Percentiles rank a stretch among this genome's conserved stretches.
phyloP scores from a whole-genome alignment of 2,113 vertebrate species.

The Proteles cristata region DNA sequence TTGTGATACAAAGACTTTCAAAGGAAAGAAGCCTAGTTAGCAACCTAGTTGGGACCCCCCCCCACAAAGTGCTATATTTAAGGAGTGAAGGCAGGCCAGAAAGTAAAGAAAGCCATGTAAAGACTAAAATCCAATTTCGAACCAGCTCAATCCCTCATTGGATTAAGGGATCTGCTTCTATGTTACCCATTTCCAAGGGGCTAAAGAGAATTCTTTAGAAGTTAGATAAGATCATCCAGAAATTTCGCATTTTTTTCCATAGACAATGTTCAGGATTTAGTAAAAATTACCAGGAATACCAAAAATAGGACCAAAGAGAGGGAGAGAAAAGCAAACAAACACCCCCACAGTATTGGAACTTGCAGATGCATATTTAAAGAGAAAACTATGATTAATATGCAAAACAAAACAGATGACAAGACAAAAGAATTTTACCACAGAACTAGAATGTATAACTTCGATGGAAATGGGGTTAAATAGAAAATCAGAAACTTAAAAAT shows the following conservation, averaged over 20 bases:
- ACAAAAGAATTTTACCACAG: background rate
- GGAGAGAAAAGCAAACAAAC: background rate
- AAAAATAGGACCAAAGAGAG: background rate
- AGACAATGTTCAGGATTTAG: background rate
- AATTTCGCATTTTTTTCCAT: background rate
- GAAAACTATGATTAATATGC: background rate
- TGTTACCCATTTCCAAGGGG: background rate
- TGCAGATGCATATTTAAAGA: background rate
- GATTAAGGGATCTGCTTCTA: background rate
- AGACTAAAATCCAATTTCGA: background rate
- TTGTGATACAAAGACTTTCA: background rate
- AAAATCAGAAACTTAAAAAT: background rate
- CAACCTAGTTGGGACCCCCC: background rate
- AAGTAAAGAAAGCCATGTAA: background rate
- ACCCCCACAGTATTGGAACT: background rate
- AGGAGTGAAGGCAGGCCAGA: background rate
- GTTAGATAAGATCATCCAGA: background rate
- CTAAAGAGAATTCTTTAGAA: background rate
- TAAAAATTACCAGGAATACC: background rate
- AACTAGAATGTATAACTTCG: background rate
- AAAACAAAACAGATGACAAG: background rate
- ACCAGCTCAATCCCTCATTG: background rate
- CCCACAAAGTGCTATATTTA: background rate
- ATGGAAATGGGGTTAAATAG: background rate
- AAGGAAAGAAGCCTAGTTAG: background rate